Percentiles rank a stretch among this genome's conserved stretches.
Evolutionary conservation across 35 echinoderm and acorn worm species (phyloP).

Genomic region (Ophiothrix spiculata): DNA sequence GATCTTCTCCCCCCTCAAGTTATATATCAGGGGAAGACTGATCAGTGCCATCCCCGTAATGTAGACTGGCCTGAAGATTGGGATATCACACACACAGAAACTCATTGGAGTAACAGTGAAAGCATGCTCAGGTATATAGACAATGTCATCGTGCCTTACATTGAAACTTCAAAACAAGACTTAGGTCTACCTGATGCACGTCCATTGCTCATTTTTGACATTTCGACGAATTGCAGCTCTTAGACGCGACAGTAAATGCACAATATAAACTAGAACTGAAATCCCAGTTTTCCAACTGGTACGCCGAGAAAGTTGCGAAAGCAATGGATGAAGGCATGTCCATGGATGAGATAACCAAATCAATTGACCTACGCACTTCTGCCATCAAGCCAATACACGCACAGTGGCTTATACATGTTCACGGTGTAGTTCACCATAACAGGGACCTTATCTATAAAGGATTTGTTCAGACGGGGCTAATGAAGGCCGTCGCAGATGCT

Average conservation of each 20-base stretch:
- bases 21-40: constrained; percentile 40
- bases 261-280: constrained; percentile 15
- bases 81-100: constrained; percentile 37
- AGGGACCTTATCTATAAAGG: constrained; percentile 26
- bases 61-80: constrained; percentile 13
- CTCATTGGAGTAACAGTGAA: constrained; percentile 32
- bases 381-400: constrained; percentile 40
- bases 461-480: constrained; percentile 13
- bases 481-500: constrained; percentile 30
- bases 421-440: constrained; percentile 4
- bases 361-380: constrained; percentile 34
- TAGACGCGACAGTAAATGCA: constrained; percentile 28
- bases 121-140: constrained; percentile 42
- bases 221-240: constrained; percentile 26
- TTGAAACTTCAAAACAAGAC: neutral
- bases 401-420: constrained; percentile 23
- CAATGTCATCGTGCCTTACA: constrained; percentile 19
- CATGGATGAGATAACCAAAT: neutral
- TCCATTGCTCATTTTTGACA: constrained; percentile 27
- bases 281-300: constrained; percentile 17
- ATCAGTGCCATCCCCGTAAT: constrained; percentile 1
- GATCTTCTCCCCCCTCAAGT: constrained; percentile 39
- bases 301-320: constrained; percentile 4
- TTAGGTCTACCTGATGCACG: neutral
- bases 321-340: constrained; percentile 9